These are phyloP conservation scores for Brenthis ino DNA, from an alignment of 2,888 invertebrate species.

Conservation along the genomic window DNA sequence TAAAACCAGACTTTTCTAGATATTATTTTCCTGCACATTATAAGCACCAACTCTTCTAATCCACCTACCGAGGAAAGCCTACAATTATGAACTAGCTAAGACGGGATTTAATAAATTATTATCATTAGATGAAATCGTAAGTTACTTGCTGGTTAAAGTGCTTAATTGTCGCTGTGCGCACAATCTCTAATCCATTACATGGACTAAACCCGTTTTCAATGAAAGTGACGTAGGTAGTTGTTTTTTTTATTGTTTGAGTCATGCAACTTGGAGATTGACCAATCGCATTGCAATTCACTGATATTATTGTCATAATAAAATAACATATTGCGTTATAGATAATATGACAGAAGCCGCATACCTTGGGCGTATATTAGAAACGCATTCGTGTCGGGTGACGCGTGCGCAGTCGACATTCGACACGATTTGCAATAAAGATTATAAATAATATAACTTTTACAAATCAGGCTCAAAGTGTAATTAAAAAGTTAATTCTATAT, in stretches of 20 bases:
- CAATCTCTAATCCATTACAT: constrained; percentile 33
- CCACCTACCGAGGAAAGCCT: constrained; percentile 6
- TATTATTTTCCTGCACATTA: too few species aligned
- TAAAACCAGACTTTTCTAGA: background rate
- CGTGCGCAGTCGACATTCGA: constrained; percentile 65
- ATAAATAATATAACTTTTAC: constrained; percentile 7
- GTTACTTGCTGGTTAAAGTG: constrained; percentile 33
- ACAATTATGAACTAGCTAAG: constrained; percentile 33
- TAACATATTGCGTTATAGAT: constrained; percentile 22
- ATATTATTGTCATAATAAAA: background rate
- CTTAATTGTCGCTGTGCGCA: constrained; percentile 40
- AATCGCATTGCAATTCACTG: too few species aligned
- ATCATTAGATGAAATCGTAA: constrained; percentile 38
- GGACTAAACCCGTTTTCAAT: constrained; percentile 39
- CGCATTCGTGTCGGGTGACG: constrained; percentile 61
- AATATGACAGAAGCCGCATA: constrained; percentile 45
- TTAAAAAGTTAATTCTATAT: too few species aligned
- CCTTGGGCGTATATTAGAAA: constrained; percentile 50
- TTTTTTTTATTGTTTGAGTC: constrained; percentile 39
- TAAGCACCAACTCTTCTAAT: too few species aligned
- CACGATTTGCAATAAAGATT: constrained; percentile 59
- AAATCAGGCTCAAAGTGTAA: background rate
- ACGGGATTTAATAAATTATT: constrained; percentile 38
- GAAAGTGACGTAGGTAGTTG: constrained; percentile 39
- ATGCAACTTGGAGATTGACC: constrained; percentile 30